These are phyloP conservation scores for Calameuta idolon DNA, from an alignment of 2,888 invertebrate genomes.

Conservation along the genomic window DNA sequence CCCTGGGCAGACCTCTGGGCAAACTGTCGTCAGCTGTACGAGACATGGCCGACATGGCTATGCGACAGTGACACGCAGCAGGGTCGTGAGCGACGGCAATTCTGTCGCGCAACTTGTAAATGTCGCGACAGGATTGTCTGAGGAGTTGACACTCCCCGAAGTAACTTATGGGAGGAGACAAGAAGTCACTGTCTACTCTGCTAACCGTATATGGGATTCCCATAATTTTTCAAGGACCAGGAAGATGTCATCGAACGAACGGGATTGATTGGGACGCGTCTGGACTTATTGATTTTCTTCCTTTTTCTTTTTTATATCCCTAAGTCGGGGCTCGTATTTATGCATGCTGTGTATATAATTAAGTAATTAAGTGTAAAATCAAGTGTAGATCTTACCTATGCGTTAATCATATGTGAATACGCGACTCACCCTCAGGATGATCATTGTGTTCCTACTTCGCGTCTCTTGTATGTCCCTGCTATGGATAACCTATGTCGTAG, in stretches of 20 bases:
- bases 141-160: conserved; percentile 28
- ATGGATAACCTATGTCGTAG: neutral
- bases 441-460: neutral
- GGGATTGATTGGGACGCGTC: neutral
- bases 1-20: conserved; percentile 77
- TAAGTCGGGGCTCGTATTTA: conserved; percentile 5
- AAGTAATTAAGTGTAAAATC: neutral
- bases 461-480: neutral
- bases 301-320: neutral
- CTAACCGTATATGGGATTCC: neutral
- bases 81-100: conserved; percentile 70
- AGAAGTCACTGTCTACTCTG: neutral
- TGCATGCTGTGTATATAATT: neutral
- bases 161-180: conserved; percentile 13
- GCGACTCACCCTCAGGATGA: neutral
- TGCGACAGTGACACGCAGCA: conserved; percentile 71
- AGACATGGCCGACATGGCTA: conserved; percentile 73
- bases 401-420: neutral
- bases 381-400: neutral
- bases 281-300: neutral
- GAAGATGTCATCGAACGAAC: neutral
- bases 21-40: conserved; percentile 77
- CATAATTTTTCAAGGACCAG: neutral
- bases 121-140: conserved; percentile 72
- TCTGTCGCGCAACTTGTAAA: conserved; percentile 81